Percentiles rank a stretch among this genome's conserved stretches.
Conservation (phyloP, 2,113 vertebrate genomes). For the Hippopotamus amphibius region DNA sequence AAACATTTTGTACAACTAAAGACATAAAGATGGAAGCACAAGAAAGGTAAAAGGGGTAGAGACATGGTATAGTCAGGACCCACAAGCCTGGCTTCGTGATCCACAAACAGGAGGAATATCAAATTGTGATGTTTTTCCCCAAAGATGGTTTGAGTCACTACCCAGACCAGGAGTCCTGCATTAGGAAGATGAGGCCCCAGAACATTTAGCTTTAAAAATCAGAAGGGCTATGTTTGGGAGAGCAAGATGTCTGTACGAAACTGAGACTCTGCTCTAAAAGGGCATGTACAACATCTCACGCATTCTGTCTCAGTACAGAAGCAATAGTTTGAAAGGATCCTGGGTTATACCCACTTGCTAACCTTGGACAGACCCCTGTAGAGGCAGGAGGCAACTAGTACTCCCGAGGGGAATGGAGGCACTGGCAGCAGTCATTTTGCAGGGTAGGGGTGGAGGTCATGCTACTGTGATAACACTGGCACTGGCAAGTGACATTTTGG, state of each 20-base stretch:
- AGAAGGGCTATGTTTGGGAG: neutral
- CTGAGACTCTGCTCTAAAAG: neutral
- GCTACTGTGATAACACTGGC: neutral
- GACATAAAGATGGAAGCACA: neutral
- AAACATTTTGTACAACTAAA: neutral
- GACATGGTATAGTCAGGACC: neutral
- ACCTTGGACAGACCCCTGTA: neutral
- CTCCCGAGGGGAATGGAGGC: too few relatives aligned
- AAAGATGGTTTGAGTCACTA: neutral
- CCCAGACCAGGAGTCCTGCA: neutral
- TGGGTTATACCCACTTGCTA: neutral
- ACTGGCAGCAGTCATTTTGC: neutral
- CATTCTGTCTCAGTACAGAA: neutral
- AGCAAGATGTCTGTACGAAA: neutral
- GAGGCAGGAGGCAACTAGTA: neutral
- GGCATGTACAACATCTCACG: neutral
- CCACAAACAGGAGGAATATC: neutral
- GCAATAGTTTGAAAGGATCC: neutral
- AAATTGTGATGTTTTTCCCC: neutral
- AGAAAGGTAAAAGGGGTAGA: neutral
- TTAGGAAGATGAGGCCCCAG: neutral
- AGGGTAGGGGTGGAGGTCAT: neutral
- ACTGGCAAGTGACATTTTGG: neutral
- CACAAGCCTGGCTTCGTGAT: neutral
- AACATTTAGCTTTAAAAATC: neutral